These are phyloP conservation scores for Zaprionus nigranus DNA, from an alignment of 1,140 invertebrate species.

Conservation along the genomic window DNA sequence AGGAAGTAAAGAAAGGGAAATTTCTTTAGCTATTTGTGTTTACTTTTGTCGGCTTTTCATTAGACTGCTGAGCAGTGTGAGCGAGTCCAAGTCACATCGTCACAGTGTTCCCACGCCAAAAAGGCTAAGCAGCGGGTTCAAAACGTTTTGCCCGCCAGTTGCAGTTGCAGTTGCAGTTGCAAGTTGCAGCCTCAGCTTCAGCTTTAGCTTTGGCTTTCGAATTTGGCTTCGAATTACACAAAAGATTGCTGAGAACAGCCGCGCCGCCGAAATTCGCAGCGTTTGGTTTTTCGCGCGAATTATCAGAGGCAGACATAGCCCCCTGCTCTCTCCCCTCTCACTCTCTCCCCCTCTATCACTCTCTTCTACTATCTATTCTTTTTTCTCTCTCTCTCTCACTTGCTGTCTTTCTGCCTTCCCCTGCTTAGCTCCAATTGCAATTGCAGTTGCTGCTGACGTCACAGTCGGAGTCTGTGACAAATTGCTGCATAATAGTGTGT, in stretches of 20 bases:
- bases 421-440: conserved; percentile 11
- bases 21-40: background rate
- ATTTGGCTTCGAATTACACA: conserved; percentile 75
- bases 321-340: background rate
- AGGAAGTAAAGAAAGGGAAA: too few species aligned
- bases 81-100: conserved; percentile 4
- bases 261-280: conserved; percentile 64
- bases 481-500: conserved; percentile 5
- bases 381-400: background rate
- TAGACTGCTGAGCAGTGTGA: conserved; percentile 35
- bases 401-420: too few species aligned
- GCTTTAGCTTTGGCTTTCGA: conserved; percentile 15
- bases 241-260: conserved; percentile 75
- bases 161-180: background rate
- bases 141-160: conserved; percentile 67
- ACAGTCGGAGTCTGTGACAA: conserved; percentile 45
- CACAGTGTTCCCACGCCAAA: conserved; percentile 72
- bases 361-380: background rate
- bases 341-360: background rate
- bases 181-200: background rate
- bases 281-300: conserved; percentile 63
- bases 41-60: background rate
- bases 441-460: conserved; percentile 54
- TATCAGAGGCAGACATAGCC: conserved; percentile 5
- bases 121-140: conserved; percentile 71